Evolutionary conservation across 2,113 vertebrate species (phyloP), one percentile per base, ranked within the genome.

Genomic region (Saccopteryx leptura): DNA sequence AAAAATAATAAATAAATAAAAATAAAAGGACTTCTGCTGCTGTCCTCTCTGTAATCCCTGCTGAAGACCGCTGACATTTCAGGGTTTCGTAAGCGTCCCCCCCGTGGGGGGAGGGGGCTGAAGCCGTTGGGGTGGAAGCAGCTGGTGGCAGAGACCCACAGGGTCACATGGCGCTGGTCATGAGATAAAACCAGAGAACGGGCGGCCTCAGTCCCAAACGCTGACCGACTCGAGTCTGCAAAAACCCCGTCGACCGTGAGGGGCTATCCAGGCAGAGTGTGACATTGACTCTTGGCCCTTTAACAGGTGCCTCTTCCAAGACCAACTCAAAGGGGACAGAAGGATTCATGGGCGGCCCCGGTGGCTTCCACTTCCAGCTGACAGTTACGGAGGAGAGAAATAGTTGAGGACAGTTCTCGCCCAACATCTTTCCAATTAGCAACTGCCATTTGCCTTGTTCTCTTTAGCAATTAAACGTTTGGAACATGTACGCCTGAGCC

Each of bases 151-250:
- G 13, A 68, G 3, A 78, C 4, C 5, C 7, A 7, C 24, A 1
- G 13, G 33, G 10, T 5, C 0, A 19, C 3, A 8, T 3, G 23
- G 1, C 21, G 21, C 21, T 66, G 18, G 23, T 1, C 18, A 28
- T 1, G 50, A 4, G 17, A 52, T 1, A 28, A 7, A 81, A 4
- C 15, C 54, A 58, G 3, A 7, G 1, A 7, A 50, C 4, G 50
- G 15, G 9, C 6, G n/a, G 28, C 69, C 9, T 1, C 18, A 26
- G 23, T 3, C 46, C 33, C 7, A 31, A 10, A 74, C 1, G 0
- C 1, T 10, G 75, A 60, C 5, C 2, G 3, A 9, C 0, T n/a
- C 0, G 1, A 15, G 28, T 2, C 8, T 23, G 5, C 24, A 65
- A 48, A 19, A 4, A 0, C 3, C 7, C 9, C 5, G 2, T 31